A percentile compares a stretch with the other conserved stretches of the same genome.
phyloP scores from a whole-genome alignment of 37 sponge, comb jelly and placozoan genomes.

The Bolinopsis microptera region DNA sequence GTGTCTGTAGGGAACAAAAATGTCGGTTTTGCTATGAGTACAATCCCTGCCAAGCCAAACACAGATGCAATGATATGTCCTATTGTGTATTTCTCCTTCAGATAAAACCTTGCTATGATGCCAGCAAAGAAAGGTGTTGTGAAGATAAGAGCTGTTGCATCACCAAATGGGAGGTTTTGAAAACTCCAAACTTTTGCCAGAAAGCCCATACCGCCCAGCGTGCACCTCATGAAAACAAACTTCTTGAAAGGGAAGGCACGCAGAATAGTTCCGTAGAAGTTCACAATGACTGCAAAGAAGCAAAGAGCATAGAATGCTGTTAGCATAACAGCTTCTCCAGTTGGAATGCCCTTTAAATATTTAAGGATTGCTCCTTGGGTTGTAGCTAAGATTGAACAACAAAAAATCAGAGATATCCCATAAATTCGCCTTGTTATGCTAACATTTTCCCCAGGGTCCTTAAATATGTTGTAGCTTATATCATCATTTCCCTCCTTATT shows the following conservation, averaged over 20 bases:
- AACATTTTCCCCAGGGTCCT: too few relatives aligned
- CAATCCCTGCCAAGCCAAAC: not conserved
- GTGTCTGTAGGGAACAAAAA: not conserved
- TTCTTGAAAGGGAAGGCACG: not conserved
- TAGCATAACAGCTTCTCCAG: not conserved
- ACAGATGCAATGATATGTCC: not conserved
- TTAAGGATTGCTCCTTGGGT: not conserved
- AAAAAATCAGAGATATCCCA: not conserved
- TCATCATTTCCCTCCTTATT: too few relatives aligned
- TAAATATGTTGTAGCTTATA: too few relatives aligned
- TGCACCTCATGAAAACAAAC: not conserved
- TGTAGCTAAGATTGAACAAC: not conserved
- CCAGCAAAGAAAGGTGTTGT: not conserved
- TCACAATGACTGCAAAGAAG: not conserved
- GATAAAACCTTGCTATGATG: not conserved
- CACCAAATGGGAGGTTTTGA: constrained; percentile 1
- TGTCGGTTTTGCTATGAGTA: constrained; percentile 22
- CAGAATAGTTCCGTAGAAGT: not conserved
- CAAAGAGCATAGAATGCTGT: not conserved
- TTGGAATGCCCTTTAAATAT: not conserved
- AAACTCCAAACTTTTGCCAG: constrained; percentile 28
- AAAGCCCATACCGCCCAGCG: not conserved
- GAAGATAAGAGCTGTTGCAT: constrained; percentile 24
- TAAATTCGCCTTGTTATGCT: not conserved
- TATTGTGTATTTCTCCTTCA: not conserved